These are phyloP conservation scores for Anguilla pacifica DNA, from an alignment of 2,797 vertebrate genomes.

Conservation along the genomic window DNA sequence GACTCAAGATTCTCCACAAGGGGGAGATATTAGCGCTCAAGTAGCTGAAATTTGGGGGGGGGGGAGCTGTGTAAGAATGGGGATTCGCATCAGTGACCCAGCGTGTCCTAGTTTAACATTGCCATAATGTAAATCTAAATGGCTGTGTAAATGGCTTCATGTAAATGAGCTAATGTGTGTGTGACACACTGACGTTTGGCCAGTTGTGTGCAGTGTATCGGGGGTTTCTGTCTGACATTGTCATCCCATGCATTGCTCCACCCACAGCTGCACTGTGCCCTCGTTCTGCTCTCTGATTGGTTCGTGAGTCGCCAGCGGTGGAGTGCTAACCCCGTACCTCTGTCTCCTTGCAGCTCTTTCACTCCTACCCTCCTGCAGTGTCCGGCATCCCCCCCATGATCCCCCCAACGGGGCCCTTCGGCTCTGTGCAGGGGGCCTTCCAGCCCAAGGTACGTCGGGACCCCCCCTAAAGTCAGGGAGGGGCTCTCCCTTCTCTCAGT, in stretches of 20 bases:
- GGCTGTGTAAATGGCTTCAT: neutral
- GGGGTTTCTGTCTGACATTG: neutral
- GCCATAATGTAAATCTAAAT: neutral
- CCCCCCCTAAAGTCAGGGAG: neutral
- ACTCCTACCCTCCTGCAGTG: conserved; percentile 94
- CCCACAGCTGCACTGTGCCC: neutral
- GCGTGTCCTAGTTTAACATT: neutral
- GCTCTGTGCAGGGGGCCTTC: conserved; percentile 96
- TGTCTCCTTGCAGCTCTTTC: conserved; percentile 84
- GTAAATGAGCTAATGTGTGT: neutral
- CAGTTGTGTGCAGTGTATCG: neutral
- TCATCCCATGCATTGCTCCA: neutral
- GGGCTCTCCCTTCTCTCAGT: neutral
- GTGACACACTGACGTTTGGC: neutral
- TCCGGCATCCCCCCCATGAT: conserved; percentile 97
- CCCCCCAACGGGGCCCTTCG: conserved; percentile 93
- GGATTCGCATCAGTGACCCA: no score
- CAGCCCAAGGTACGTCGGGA: conserved; percentile 88
- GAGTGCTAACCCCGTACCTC: conserved; percentile 16
- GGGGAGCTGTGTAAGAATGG: neutral
- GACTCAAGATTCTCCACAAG: no score
- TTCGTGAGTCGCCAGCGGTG: neutral
- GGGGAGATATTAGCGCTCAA: no score
- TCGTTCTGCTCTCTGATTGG: neutral
- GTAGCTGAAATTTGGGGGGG: neutral